Evolutionary conservation across 2,888 invertebrate species (phyloP).

Genomic region (Hyalella azteca): DNA sequence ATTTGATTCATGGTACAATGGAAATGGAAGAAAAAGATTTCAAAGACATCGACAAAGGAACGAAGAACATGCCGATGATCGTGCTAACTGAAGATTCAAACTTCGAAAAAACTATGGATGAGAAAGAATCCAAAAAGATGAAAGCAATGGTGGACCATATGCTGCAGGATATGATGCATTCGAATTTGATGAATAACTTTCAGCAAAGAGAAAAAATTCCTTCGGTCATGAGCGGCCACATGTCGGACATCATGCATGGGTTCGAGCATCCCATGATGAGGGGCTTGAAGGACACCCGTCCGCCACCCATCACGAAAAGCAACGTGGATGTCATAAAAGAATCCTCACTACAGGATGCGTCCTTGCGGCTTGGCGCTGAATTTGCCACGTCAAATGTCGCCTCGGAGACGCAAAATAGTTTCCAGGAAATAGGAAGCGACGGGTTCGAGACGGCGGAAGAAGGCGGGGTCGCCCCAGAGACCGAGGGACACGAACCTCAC

Average conservation of each 20-base stretch:
- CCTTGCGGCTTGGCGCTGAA: not conserved
- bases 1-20: not conserved
- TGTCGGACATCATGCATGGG: constrained; percentile 31
- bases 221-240: not conserved
- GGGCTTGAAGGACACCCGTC: not conserved
- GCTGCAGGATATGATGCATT: constrained; percentile 2
- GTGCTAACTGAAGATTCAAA: not conserved
- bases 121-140: not conserved
- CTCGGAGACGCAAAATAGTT: not conserved
- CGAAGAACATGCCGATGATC: not conserved
- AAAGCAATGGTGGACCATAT: constrained; percentile 16
- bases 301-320: not conserved
- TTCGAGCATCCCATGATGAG: constrained; percentile 11
- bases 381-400: constrained; percentile 20
- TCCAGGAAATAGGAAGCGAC: not conserved
- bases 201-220: not conserved
- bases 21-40: not conserved
- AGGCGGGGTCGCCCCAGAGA: not conserved
- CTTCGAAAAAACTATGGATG: not conserved
- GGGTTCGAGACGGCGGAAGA: not conserved
- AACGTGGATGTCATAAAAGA: constrained; percentile 3
- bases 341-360: not conserved
- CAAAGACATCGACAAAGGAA: not conserved
- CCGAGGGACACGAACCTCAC: not conserved
- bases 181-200: constrained; percentile 21